These are phyloP conservation scores for Aporophyla lueneburgensis DNA, from an alignment of 2,888 invertebrate genomes.

Conservation along the genomic window DNA sequence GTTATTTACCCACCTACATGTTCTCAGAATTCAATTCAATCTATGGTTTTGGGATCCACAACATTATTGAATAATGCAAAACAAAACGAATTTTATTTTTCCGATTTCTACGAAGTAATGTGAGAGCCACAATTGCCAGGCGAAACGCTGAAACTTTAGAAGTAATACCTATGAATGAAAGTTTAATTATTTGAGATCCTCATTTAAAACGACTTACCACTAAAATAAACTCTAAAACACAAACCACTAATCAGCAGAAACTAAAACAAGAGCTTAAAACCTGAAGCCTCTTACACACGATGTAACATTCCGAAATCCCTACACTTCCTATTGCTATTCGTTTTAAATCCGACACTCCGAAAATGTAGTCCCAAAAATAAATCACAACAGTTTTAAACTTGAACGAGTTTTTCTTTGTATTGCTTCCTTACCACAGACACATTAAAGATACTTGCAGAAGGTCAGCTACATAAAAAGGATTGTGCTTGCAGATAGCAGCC, in stretches of 20 bases:
- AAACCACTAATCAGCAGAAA: conserved; percentile 23
- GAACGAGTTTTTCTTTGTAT: conserved; percentile 54
- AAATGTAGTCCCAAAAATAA: conserved; percentile 63
- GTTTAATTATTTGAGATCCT: background rate
- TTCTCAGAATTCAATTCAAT: too few species aligned
- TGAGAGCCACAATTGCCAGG: background rate
- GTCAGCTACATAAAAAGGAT: background rate
- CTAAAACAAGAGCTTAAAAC: conserved; percentile 27
- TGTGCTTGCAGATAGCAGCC: background rate
- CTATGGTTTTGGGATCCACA: too few species aligned
- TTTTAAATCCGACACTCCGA: conserved; percentile 55
- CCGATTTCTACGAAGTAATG: background rate
- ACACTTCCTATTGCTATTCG: conserved; percentile 39
- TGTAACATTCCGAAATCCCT: conserved; percentile 31
- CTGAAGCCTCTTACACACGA: conserved; percentile 48
- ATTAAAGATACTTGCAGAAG: background rate
- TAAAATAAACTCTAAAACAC: background rate
- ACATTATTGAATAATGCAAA: too few species aligned
- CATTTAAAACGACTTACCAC: background rate
- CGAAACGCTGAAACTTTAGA: background rate
- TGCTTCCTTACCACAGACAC: conserved; percentile 32
- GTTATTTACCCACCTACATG: too few species aligned
- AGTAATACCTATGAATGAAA: background rate
- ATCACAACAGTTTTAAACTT: conserved; percentile 67
- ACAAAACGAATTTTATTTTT: too few species aligned